Evolutionary conservation across 2,113 vertebrate species (phyloP), one percentile per base, ranked within the genome.

Genomic region (Dolichotis patagonum): DNA sequence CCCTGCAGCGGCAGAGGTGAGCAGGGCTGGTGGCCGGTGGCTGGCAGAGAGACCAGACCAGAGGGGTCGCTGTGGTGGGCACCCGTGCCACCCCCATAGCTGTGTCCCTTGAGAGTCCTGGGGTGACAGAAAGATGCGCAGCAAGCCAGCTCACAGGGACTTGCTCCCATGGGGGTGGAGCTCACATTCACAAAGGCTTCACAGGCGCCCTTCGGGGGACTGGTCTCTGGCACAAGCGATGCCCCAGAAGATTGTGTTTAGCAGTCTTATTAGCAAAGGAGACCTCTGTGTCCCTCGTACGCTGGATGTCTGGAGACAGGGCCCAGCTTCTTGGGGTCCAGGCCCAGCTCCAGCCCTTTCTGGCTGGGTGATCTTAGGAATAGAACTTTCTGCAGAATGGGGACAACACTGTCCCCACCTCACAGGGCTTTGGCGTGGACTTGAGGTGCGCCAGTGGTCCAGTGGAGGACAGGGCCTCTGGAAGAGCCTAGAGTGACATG

Each of bases 1-100:
- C 98, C 86, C 95, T 98, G 85, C 98, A 98, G 85, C 96, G 98
- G 88, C 98, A 98, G 97, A 98, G 98, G 98, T 98, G 91, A 98
- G 98, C 82, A 19, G 54, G 38, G 67, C 89, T 13, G 41, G 62
- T 0, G 54, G 62, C 46, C 9, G 69, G 60, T 0, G 38, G 62
- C 46, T 12, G 69, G 65, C 60, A 35, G 4, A 41, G 83, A 63
- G 77, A 69, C 49, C 19, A 5, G 54, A 54, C 54, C 54, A 16
- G 32, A 28, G 41, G 85, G 46, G 7, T 46, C 5, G 1, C 4
- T 4, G 54, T 3, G 24, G n/a, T 41, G 89, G 78, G 73, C n/a
- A 32, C 60, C 17, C 12, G 84, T 32, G 63, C 38, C 46, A 46
- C 43, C 8, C 46, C 43, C 65, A 0, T n/a, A 78, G 95, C 94